phyloP scores from a whole-genome alignment of 2,888 invertebrate genomes.

The Hemaris fuciformis region DNA sequence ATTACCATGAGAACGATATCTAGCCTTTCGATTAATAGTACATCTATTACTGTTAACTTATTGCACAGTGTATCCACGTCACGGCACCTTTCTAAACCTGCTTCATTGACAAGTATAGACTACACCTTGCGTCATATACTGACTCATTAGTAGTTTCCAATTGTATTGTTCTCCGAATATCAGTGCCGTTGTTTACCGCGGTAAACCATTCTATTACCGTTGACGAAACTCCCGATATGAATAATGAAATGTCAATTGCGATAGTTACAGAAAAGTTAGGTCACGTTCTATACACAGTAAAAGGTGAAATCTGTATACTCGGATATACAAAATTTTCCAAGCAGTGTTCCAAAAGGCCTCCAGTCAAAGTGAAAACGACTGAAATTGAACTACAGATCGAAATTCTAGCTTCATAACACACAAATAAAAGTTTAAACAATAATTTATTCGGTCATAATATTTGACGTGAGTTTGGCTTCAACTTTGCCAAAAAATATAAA shows the following conservation, averaged over 20 bases:
- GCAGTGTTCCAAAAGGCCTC: too few species aligned
- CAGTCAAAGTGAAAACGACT: too few species aligned
- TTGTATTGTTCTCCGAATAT: slow-evolving; percentile 74
- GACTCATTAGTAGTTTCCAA: slow-evolving; percentile 71
- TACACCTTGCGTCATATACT: slow-evolving; percentile 53
- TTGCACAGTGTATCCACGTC: slow-evolving; percentile 15
- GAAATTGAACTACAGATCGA: too few species aligned
- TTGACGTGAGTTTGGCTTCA: too few species aligned
- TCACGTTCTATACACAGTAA: neutral
- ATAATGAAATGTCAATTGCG: slow-evolving; percentile 53
- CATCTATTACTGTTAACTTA: neutral
- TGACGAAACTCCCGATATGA: slow-evolving; percentile 57
- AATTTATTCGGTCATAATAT: too few species aligned
- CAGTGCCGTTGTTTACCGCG: slow-evolving; percentile 58
- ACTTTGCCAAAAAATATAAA: too few species aligned
- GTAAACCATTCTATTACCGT: slow-evolving; percentile 52
- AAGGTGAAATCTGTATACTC: neutral
- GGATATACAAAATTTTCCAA: too few species aligned
- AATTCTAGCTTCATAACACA: too few species aligned
- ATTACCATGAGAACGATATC: neutral
- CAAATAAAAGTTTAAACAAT: too few species aligned
- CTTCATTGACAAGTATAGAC: slow-evolving; percentile 25
- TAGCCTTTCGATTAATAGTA: neutral
- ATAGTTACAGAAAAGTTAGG: neutral
- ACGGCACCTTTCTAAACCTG: slow-evolving; percentile 25